Evolutionary conservation across 2,888 invertebrate species (phyloP), one percentile per base, ranked within the genome.

Genomic region (Clivina fossor): DNA sequence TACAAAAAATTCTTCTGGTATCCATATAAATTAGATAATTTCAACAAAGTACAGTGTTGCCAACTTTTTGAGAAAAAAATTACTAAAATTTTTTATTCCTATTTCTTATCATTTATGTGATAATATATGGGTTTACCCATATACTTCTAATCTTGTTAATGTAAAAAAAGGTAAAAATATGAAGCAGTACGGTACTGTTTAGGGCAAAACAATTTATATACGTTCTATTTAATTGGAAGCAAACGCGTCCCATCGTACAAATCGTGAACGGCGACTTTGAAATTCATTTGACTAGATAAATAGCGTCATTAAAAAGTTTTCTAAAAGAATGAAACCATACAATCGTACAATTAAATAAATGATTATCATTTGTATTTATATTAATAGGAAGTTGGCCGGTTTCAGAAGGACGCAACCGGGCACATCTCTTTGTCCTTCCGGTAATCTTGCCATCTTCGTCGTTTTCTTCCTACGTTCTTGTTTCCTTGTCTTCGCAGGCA

Each of bases 271-370:
- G 20, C n/a, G n/a, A n/a, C 35, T 26, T 35, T 35, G 19, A 19
- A 26, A 53, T 53, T 53, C 53, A 53, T 53, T 53, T 53, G 53
- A 43, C 53, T 53, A 53, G 53, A 53, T 53, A 53, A 53, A 53
- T 53, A 53, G 53, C 53, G 22, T 35, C 53, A 53, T 53, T 53
- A 44, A 53, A 40, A 53, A 30, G 41, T 53, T 53, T 44, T 37
- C 44, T 44, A 44, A 44, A 44, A 35, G 44, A 43, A 16, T 33
- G 16, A 44, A 32, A 22, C 44, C 35, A 35, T 35, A 53, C 53
- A 53, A 53, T 53, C 43, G 35, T 24, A 16, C 53, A 53, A 53
- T 53, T 53, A 53, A 53, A 53, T 35, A 53, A 53, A 53, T 53
- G 44, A 44, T 53, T 44, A 53, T 53, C 53, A 53, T 53, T 53